These are phyloP conservation scores for Neosilurus hyrtlii DNA, from an alignment of 2,797 vertebrate species.

Conservation along the genomic window DNA sequence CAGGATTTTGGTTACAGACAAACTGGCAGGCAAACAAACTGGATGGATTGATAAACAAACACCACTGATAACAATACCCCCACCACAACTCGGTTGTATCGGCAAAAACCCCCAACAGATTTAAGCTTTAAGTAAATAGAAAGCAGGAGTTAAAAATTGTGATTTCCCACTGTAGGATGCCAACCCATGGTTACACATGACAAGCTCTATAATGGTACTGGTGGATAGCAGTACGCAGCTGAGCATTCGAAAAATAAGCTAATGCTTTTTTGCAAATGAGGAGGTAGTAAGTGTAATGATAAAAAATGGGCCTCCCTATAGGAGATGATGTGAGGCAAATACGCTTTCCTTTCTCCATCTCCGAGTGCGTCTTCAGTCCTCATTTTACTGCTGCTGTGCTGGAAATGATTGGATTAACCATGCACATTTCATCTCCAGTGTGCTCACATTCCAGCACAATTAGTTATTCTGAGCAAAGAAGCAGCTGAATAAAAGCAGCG, in stretches of 20 bases:
- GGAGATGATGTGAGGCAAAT: constrained; percentile 45
- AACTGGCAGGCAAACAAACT: too few species aligned
- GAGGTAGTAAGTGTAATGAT: constrained; percentile 45
- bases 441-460: constrained; percentile 67
- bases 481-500: constrained; percentile 62
- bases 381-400: constrained; percentile 59
- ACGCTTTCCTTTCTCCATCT: constrained; percentile 47
- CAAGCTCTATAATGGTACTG: constrained; percentile 17
- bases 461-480: constrained; percentile 68
- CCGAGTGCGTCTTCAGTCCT: constrained; percentile 56
- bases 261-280: constrained; percentile 48
- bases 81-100: too few species aligned
- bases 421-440: constrained; percentile 65
- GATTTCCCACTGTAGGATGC: not conserved
- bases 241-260: constrained; percentile 38
- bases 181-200: constrained; percentile 15
- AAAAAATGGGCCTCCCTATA: constrained; percentile 46
- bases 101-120: not conserved
- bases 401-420: constrained; percentile 68
- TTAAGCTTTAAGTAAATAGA: not conserved
- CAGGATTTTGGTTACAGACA: too few species aligned
- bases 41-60: too few species aligned
- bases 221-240: constrained; percentile 20
- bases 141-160: not conserved
- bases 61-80: too few species aligned